Base-by-base conservation (phyloP, 2,113 vertebrate species). In the Megaptera novaeangliae region DNA sequence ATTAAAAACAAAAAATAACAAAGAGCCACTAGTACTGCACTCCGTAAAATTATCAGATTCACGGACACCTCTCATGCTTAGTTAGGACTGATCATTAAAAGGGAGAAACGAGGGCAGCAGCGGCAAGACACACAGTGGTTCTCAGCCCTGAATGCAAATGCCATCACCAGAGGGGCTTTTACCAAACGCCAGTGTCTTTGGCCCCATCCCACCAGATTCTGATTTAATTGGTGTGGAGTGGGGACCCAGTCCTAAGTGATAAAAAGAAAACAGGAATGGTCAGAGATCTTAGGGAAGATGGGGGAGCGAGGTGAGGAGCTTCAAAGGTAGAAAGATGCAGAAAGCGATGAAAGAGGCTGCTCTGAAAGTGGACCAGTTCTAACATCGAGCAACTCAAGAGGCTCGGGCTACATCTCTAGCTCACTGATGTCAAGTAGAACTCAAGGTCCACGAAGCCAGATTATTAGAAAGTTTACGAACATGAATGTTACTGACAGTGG, bases 341-440 rank as follows among this genome's bases (percentile, higher is more conserved):
- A 36, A 55, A 25, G 39, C 23, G 34, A 23, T 11, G 25, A 23
- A n/a, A 17, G 34, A 75, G 39, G n/a, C 44, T 11, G 34, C 46
- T 66, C 27, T 27, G 18, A 41, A 21, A 31, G 55, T 14, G 0
- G 25, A 29, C 15, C 46, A 15, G 25, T 25, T 44, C 41, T 71
- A 27, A 36, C 74, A 3, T 27, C 27, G 57, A 49, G 61, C 39
- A 61, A 81, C 59, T 23, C 29, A 12, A 12, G 36, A 69, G 6
- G 18, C 21, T 7, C 3, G 0, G 34, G 12, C 3, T 12, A 8
- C 31, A 1, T n/a, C 1, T 15, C 23, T 8, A 34, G 27, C 21
- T 63, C 0, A 1, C 3, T 14, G 15, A 27, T 1, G 6, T 15
- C 36, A 2, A 71, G 39, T 0, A 82, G 55, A 66, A 41, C n/a